A percentile compares a stretch with the other conserved stretches of the same genome.
Conservation (phyloP, 2,888 invertebrate genomes). For the Orthonychiurus folsomi region DNA sequence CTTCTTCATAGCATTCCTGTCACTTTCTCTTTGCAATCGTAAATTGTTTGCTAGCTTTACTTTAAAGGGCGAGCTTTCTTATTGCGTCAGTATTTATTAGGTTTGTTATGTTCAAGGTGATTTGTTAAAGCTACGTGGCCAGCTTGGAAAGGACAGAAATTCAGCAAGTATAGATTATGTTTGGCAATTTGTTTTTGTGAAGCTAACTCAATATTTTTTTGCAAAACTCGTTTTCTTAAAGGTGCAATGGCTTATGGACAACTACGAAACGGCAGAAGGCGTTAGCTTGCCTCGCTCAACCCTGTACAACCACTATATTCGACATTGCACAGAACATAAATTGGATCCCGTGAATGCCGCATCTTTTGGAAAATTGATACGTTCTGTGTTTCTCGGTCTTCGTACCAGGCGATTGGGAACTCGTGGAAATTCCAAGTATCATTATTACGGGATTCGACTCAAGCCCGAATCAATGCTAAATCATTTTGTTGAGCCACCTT, state of each 20-base stretch:
- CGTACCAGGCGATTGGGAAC: slow-evolving; percentile 86
- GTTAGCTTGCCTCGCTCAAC: slow-evolving; percentile 53
- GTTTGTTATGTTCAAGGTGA: no score
- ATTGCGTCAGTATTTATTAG: no score
- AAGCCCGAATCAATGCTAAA: slow-evolving; percentile 72
- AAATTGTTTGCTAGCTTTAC: no score
- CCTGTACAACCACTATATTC: slow-evolving; percentile 89
- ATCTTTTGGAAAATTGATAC: slow-evolving; percentile 96
- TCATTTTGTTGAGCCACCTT: slow-evolving; percentile 12
- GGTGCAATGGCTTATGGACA: slow-evolving; percentile 52
- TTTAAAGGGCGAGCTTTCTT: no score
- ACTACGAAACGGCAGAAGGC: slow-evolving; percentile 55
- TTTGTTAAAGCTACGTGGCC: no score
- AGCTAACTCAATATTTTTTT: no score
- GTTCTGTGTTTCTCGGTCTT: slow-evolving; percentile 93
- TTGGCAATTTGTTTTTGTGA: no score
- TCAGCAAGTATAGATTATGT: no score
- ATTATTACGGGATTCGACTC: slow-evolving; percentile 98
- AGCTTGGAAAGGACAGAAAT: no score
- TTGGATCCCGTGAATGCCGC: slow-evolving; percentile 98
- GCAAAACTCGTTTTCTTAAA: no score
- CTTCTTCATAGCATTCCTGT: no score
- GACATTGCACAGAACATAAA: slow-evolving; percentile 86
- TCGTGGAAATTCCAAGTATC: slow-evolving; percentile 53
- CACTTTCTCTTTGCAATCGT: no score